Base-by-base conservation (phyloP, 2,113 vertebrate species). In the Mohoua ochrocephala region DNA sequence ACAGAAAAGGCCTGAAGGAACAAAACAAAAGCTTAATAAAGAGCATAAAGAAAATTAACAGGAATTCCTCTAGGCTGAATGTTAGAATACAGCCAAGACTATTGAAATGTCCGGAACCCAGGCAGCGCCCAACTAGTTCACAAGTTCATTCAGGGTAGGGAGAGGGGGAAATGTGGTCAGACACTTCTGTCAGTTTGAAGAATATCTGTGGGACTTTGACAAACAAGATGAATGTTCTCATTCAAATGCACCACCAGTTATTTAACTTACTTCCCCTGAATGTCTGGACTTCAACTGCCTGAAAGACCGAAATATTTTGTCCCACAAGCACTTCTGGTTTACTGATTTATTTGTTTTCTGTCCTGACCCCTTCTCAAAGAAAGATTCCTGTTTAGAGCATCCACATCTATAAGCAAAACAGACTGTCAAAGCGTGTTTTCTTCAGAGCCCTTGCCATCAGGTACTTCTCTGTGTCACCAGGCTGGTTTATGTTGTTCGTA, bases 221-320 rank as follows among this genome's bases (percentile, higher is more conserved):
- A 96, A 94, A 91, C 75, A 96, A 97, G 96, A 98, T 96, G 44
- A 96, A 97, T 97, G 96, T 96, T 97, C 96, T 96, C 95, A 98
- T 98, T 97, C 97, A 98, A 97, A 97, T 64, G 59, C 24, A 95
- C 70, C 57, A 95, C 61, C 81, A 96, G 78, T 87, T 97, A 96
- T 87, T 97, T 92, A 96, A 95, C 86, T 96, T 77, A 92, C 95
- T 98, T 98, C 97, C 97, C 81, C 76, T 94, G 44, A 74, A 88
- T 53, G 95, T 94, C 93, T 96, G 91, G 84, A 80, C 73, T 95
- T 95, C 71, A 64, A 27, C 64, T 42, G 85, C 87, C 75, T 91
- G 77, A 79, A 83, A 87, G 85, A 53, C 65, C 76, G 70, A 97
- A 97, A 92, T 93, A 52, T 77, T 96, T 93, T 87, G 91, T 96